A percentile compares a stretch with the other conserved stretches of the same genome.
Evolutionary conservation across 2,797 vertebrate species (phyloP).

Genomic region (Poeciliopsis gracilis): DNA sequence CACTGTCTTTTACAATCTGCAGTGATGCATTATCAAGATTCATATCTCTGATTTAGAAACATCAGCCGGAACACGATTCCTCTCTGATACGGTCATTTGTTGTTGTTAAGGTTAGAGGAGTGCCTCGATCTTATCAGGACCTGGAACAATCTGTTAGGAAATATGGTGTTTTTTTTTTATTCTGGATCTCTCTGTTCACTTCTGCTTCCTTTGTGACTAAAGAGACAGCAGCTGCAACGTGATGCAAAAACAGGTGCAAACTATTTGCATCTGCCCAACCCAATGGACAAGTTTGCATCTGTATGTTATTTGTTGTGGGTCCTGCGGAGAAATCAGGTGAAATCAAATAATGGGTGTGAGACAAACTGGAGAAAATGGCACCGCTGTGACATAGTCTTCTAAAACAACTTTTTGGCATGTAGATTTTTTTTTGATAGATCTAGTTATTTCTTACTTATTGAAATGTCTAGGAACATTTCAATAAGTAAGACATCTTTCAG

Average conservation of each 20-base stretch:
- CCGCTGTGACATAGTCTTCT: not conserved
- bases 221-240: not conserved
- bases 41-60: slow-evolving; percentile 1
- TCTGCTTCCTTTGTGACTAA: not conserved
- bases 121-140: not conserved
- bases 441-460: not conserved
- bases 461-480: not conserved
- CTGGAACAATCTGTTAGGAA: not conserved
- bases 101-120: not conserved
- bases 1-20: not conserved
- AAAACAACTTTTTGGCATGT: not conserved
- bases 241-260: not conserved
- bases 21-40: not conserved
- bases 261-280: not conserved
- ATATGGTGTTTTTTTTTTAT: not conserved
- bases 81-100: not conserved
- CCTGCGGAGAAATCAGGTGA: not conserved
- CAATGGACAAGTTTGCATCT: not conserved
- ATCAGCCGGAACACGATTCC: not conserved
- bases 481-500: too few species aligned
- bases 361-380: not conserved
- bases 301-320: not conserved
- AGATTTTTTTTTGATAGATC: not conserved
- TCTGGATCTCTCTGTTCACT: not conserved
- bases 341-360: not conserved